Evolutionary conservation across 2,888 invertebrate genomes (phyloP), one percentile per base, ranked within the genome.

Genomic region (Apotomis turbidana): DNA sequence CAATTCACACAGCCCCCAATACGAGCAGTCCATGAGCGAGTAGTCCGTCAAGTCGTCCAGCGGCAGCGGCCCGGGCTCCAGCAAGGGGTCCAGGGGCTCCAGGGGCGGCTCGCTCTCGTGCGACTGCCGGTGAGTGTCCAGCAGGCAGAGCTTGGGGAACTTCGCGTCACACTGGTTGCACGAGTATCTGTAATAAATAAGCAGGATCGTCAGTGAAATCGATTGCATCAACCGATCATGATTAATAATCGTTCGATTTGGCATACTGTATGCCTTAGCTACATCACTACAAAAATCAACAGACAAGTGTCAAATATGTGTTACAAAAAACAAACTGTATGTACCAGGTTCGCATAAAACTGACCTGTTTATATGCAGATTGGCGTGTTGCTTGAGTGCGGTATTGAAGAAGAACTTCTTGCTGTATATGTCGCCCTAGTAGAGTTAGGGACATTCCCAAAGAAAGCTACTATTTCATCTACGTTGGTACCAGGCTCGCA

Each of bases 81-180:
- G 27, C 27, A 27, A 0, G 27, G 27, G 27, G 1, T 27, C 27
- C 27, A 27, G 27, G 27, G 6, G 8, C 9, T 46, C 46, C 46
- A 46, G 46, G 46, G 10, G 8, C 8, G 46, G 44, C 15, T 15
- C 15, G 15, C 15, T 15, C 15, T 15, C 69, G 57, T 70, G 63
- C 3, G 38, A 44, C 4, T 15, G 15, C 10, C 8, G 5, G 60
- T 71, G 71, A 3, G 59, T 54, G 5, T 66, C 71, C 3, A 71
- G 49, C 5, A 60, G 46, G 3, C 5, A 8, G 5, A 6, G 10
- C 15, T n/a, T 41, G 6, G 59, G 4, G 55, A 71, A 71, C 27
- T 66, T 71, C 38, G 66, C 46, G 38, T 71, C 66, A n/a, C 71
- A 71, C 41, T 61, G 54, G 60, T 8, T 61, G 66, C 71, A 71